Conservation (phyloP, 2,888 invertebrate species). For the Petrolisthes manimaculis region DNA sequence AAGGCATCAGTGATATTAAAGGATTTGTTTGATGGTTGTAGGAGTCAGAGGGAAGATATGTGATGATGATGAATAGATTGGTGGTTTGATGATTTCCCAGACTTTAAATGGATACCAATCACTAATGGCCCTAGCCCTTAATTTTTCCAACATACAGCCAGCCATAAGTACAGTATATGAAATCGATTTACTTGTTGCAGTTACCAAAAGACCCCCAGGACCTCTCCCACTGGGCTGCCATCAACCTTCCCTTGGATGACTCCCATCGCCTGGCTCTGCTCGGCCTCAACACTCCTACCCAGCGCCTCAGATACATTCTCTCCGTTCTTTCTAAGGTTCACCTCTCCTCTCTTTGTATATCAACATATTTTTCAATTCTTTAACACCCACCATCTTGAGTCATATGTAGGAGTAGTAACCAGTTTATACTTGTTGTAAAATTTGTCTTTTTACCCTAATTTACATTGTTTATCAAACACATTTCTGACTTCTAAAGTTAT, state of each 20-base stretch:
- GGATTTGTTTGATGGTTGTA: no score
- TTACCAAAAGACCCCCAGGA: slow-evolving; percentile 79
- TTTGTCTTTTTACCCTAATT: not conserved
- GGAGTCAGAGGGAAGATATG: no score
- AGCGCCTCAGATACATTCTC: slow-evolving; percentile 68
- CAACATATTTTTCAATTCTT: no score
- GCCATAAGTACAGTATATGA: no score
- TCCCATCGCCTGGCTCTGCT: slow-evolving; percentile 77
- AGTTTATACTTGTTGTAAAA: not conserved
- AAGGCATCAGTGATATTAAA: no score
- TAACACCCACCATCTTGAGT: not conserved
- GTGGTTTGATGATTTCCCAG: no score
- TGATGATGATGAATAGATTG: no score
- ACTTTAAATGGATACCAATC: no score
- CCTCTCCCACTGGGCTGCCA: slow-evolving; percentile 85
- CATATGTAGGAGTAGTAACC: not conserved
- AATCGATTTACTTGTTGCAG: slow-evolving; percentile 55
- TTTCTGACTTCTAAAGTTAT: not conserved
- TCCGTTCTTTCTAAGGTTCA: slow-evolving; percentile 72
- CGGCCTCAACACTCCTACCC: slow-evolving; percentile 76
- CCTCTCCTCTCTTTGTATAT: not conserved
- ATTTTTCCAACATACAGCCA: no score
- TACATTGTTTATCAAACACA: not conserved
- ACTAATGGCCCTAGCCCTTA: no score
- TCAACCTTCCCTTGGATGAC: slow-evolving; percentile 80